These are phyloP conservation scores for Toxonevra muliebris DNA, from an alignment of 2,888 invertebrate genomes.

Conservation along the genomic window DNA sequence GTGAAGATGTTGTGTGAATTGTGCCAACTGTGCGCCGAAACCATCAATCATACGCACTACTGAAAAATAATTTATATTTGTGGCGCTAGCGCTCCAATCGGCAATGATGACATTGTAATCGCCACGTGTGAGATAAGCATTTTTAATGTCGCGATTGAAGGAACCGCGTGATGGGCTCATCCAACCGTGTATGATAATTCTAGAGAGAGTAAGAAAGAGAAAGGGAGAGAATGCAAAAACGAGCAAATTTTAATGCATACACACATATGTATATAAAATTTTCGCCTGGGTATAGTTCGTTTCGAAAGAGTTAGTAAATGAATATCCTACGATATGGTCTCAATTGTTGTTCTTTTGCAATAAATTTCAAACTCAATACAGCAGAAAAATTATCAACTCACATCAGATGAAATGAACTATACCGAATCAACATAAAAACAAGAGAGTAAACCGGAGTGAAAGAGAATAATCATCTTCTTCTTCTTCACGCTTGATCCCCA, in stretches of 20 bases:
- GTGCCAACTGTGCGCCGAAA: constrained; percentile 52
- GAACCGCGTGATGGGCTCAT: constrained; percentile 57
- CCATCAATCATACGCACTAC: constrained; percentile 53
- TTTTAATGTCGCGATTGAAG: constrained; percentile 55
- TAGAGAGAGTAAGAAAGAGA: constrained; percentile 18
- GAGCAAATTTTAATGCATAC: too few relatives aligned
- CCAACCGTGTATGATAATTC: constrained; percentile 60
- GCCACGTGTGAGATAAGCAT: constrained; percentile 51
- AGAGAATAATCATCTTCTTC: too few relatives aligned
- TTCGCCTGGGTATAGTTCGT: too few relatives aligned
- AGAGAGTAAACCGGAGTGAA: too few relatives aligned
- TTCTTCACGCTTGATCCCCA: too few relatives aligned
- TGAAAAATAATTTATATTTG: constrained; percentile 54
- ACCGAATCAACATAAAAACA: too few relatives aligned
- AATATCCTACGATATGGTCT: too few relatives aligned
- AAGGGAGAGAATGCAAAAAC: neutral
- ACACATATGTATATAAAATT: too few relatives aligned
- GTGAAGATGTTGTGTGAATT: constrained; percentile 53
- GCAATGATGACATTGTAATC: constrained; percentile 56
- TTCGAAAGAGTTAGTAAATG: too few relatives aligned
- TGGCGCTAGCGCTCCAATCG: constrained; percentile 60
- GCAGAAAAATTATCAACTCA: too few relatives aligned
- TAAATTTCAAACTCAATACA: too few relatives aligned
- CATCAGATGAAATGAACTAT: too few relatives aligned
- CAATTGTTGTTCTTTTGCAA: neutral